Percentiles rank a stretch among this genome's conserved stretches.
Conservation (phyloP, 2,888 invertebrate species). For the Hermodice carunculata region DNA sequence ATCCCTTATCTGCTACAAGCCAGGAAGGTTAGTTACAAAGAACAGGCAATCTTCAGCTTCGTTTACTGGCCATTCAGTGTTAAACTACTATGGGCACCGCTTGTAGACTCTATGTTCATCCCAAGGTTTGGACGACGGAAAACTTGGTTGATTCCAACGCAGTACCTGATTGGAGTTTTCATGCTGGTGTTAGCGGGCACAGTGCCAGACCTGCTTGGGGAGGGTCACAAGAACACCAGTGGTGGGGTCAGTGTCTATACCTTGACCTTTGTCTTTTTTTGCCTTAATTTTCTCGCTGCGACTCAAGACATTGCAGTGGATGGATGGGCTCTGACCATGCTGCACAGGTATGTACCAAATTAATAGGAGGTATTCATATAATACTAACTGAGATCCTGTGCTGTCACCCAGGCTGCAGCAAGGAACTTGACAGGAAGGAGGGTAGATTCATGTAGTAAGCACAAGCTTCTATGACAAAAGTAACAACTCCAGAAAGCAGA, state of each 20-base stretch:
- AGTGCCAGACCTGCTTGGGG: constrained; percentile 79
- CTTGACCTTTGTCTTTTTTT: constrained; percentile 89
- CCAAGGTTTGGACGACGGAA: constrained; percentile 90
- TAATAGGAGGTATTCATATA: no score
- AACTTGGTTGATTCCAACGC: constrained; percentile 89
- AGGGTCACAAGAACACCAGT: constrained; percentile 66
- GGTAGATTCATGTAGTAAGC: no score
- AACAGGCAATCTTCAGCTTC: constrained; percentile 87
- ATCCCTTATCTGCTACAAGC: constrained; percentile 96
- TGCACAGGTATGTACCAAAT: constrained; percentile 87
- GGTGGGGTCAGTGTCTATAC: constrained; percentile 42
- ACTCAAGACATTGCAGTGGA: constrained; percentile 99
- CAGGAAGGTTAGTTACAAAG: constrained; percentile 90
- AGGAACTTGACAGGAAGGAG: no score
- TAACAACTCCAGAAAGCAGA: no score
- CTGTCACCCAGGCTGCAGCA: no score
- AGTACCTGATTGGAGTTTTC: constrained; percentile 88
- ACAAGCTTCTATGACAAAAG: no score
- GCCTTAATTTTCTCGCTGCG: constrained; percentile 95
- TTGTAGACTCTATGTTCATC: constrained; percentile 93
- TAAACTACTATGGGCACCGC: constrained; percentile 97
- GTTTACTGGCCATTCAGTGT: constrained; percentile 90
- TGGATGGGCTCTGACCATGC: constrained; percentile 99
- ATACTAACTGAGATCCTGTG: no score
- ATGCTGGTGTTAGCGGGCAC: constrained; percentile 87